Evolutionary conservation across 2,888 invertebrate genomes (phyloP), one percentile per base, ranked within the genome.

Genomic region (Sinotaia quadrata): DNA sequence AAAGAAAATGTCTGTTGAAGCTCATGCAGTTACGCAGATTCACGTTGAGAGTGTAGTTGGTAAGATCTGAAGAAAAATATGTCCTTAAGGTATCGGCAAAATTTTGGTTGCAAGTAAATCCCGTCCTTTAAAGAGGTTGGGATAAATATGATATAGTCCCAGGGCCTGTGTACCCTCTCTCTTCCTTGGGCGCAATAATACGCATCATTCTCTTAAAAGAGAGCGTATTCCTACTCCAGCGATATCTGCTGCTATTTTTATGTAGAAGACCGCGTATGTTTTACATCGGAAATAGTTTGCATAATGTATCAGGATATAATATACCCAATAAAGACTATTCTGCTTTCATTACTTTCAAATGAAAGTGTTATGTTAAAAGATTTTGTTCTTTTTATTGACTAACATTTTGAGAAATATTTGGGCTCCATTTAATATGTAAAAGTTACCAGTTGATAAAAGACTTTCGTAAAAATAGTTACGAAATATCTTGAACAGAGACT

Each of bases 1-100:
- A 60, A 68, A 76, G 79, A 84, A 81, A 75, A 83, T 83, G 83
- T 82, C 83, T 73, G 74, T 82, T 65, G 83, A 84, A 56, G 75
- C 72, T 44, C 78, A 78, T 69, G 69, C 79, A 24, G 75, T 75
- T 51, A 69, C 77, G 5, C 81, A 84, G 63, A 81, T 84, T 67
- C 81, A 81, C 57, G 79, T 84, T 54, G 82, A 82, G 77, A 82
- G 80, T 76, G 76, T 84, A 54, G 65, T 78, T 70, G 84, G 84
- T 82, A 74, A 75, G 78, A 54, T 47, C 47, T 8, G 47, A 47
- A 47, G 24, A 47, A 21, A 47, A 47, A 47, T 47, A 7, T 18
- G 47, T 47, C 24, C 12, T 41, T 15, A 41, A 41, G 12, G n/a
- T 15, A 41, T 15, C n/a, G 44, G n/a, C 8, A 15, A n/a, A 15